phyloP scores from a whole-genome alignment of 2,113 vertebrate genomes.

The Chrysemys picta region DNA sequence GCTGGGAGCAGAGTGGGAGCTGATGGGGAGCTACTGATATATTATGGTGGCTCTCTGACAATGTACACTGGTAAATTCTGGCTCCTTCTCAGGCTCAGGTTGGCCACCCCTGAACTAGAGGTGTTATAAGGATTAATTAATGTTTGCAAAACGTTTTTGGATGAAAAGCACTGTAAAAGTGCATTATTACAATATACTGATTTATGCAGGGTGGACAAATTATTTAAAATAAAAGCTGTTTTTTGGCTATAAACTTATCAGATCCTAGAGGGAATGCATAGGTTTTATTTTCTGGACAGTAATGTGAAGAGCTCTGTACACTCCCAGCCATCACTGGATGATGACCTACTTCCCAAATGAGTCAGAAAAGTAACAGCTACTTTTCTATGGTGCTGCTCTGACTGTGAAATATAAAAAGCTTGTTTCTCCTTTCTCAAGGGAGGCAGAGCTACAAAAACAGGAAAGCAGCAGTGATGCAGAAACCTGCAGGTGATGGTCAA shows the following conservation, averaged over 20 bases:
- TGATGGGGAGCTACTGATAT: no score
- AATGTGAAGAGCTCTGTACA: constrained; percentile 5
- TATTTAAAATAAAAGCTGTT: neutral
- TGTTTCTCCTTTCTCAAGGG: constrained; percentile 19
- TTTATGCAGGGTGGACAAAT: neutral
- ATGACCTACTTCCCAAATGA: constrained; percentile 19
- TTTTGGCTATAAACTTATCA: constrained; percentile 7
- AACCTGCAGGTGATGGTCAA: constrained; percentile 53
- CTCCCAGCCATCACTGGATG: constrained; percentile 40
- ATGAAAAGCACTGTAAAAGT: neutral
- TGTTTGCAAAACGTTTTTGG: neutral
- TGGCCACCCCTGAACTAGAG: neutral
- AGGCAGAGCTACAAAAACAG: constrained; percentile 67
- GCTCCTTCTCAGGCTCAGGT: no score
- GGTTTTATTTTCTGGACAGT: constrained; percentile 32
- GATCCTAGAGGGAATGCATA: neutral
- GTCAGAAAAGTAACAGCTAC: constrained; percentile 35
- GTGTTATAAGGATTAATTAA: neutral
- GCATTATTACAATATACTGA: neutral
- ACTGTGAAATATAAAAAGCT: constrained; percentile 52
- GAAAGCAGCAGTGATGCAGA: constrained; percentile 52
- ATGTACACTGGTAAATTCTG: no score
- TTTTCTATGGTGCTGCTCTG: constrained; percentile 55
- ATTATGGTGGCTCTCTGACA: no score
- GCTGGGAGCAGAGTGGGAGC: no score